Evolutionary conservation across 2,113 vertebrate species (phyloP).

Genomic region (Sisor rabdophorus): DNA sequence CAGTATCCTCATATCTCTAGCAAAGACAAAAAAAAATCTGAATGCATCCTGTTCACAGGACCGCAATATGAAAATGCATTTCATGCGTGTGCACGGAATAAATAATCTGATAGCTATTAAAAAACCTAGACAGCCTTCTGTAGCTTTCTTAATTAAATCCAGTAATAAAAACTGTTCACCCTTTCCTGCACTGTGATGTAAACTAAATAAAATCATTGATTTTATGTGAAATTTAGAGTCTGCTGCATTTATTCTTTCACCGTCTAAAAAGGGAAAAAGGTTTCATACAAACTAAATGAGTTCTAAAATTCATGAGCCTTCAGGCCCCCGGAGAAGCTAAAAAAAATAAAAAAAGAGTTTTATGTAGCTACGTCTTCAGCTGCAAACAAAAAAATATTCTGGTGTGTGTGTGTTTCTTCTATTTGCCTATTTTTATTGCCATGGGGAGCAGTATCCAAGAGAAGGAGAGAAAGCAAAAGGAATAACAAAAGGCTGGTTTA

Average conservation of each 20-base stretch:
- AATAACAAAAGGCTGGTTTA: slow-evolving; percentile 53
- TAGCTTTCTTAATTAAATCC: background rate
- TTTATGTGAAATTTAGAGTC: background rate
- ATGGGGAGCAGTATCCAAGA: slow-evolving; percentile 30
- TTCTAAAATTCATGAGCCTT: background rate
- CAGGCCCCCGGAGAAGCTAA: background rate
- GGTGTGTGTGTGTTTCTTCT: slow-evolving; percentile 1
- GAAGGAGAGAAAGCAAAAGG: slow-evolving; percentile 45
- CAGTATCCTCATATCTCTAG: background rate
- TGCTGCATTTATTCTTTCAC: background rate
- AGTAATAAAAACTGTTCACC: background rate
- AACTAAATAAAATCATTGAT: background rate
- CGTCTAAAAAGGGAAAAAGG: background rate
- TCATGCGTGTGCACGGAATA: background rate
- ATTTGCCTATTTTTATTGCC: slow-evolving; percentile 24
- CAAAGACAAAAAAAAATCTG: background rate
- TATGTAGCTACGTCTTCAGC: background rate
- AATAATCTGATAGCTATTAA: background rate
- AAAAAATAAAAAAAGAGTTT: background rate
- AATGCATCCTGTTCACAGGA: background rate
- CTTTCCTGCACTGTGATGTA: background rate
- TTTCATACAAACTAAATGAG: background rate
- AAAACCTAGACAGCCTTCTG: background rate
- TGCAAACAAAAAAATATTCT: background rate
- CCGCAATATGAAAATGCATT: background rate